Evolutionary conservation across 2,113 vertebrate species (phyloP).

Genomic region (Ctenomys sociabilis): DNA sequence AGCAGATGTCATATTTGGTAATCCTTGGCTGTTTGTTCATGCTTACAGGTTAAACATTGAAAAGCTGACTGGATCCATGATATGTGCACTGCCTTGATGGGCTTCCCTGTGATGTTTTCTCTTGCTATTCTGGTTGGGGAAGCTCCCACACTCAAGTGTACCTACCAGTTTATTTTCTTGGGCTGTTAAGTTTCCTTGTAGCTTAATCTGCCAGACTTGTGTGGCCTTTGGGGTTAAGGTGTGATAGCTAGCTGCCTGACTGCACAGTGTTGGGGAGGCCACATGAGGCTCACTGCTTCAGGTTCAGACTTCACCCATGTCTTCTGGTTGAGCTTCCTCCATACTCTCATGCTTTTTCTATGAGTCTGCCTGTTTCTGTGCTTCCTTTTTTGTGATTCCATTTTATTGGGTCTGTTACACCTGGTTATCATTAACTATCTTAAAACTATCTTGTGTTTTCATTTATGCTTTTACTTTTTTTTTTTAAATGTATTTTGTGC

Average conservation of each 20-base stretch:
- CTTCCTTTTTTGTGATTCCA: conserved; percentile 24
- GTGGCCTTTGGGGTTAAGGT: neutral
- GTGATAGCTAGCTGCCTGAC: neutral
- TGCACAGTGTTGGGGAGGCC: neutral
- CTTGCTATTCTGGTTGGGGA: neutral
- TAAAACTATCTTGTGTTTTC: neutral
- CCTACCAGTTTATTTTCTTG: neutral
- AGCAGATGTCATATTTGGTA: neutral
- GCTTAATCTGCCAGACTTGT: neutral
- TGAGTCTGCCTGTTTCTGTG: neutral
- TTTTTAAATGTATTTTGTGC: too few relatives aligned
- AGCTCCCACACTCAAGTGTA: neutral
- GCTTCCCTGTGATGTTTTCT: neutral
- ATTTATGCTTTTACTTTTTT: neutral
- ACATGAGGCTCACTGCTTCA: neutral
- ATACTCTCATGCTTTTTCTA: neutral
- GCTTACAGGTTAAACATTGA: neutral
- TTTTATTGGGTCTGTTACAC: neutral
- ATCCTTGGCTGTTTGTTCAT: neutral
- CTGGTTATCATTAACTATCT: neutral
- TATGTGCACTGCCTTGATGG: accelerated
- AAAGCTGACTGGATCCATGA: neutral
- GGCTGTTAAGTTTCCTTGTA: neutral
- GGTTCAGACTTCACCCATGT: neutral
- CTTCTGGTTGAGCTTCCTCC: neutral